Evolutionary conservation across 2,888 invertebrate species (phyloP).

Genomic region (Cheilosia scutellata): DNA sequence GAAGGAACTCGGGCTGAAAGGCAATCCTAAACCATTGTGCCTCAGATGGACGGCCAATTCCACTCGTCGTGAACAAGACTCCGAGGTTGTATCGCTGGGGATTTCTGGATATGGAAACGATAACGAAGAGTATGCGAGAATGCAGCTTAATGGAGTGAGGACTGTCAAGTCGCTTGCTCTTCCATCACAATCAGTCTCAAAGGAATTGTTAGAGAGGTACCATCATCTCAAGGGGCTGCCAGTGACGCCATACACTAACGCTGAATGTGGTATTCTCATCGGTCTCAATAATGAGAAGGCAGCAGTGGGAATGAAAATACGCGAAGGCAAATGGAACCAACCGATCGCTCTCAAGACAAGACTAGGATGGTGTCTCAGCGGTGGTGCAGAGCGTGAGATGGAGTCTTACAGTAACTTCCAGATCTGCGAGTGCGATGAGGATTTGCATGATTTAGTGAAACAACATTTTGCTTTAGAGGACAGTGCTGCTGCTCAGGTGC

Average conservation of each 20-base stretch:
- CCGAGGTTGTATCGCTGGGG: constrained; percentile 10
- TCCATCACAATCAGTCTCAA: constrained; percentile 5
- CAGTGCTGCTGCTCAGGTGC: not conserved
- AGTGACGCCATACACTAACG: constrained; percentile 10
- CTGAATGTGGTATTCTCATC: constrained; percentile 29
- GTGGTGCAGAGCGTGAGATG: not conserved
- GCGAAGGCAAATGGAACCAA: constrained; percentile 12
- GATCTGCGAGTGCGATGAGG: constrained; percentile 32
- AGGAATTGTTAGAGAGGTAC: constrained; percentile 1
- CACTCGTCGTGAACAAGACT: constrained; percentile 14
- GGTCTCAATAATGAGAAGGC: constrained; percentile 16
- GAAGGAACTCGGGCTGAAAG: not conserved
- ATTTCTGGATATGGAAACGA: constrained; percentile 2
- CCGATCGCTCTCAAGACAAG: constrained; percentile 18
- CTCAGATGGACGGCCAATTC: constrained; percentile 42
- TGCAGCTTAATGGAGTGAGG: constrained; percentile 18
- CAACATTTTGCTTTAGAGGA: not conserved
- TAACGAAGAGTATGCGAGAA: not conserved
- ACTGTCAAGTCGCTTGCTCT: constrained; percentile 11
- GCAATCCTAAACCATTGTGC: constrained; percentile 17
- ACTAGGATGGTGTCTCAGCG: constrained; percentile 25
- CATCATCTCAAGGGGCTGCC: constrained; percentile 22
- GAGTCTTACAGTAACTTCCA: constrained; percentile 2
- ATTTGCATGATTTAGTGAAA: not conserved
- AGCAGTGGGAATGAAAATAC: constrained; percentile 12